Conservation (phyloP, 2,888 invertebrate species). For the Tribolium freemani region DNA sequence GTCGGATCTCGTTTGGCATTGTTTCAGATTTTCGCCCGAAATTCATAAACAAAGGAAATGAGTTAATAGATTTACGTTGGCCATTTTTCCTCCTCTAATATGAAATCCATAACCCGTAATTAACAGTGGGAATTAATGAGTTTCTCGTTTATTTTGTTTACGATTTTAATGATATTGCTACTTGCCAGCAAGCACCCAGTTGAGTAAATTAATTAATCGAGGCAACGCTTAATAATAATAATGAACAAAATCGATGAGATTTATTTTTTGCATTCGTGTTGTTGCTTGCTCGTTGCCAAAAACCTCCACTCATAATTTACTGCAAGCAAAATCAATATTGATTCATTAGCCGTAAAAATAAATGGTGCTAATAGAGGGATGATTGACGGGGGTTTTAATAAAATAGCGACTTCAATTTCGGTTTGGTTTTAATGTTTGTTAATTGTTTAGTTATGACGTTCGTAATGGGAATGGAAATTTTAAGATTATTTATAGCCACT, state of each 20-base stretch:
- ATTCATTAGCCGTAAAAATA: background rate
- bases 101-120: background rate
- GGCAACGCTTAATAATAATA: conserved; percentile 19
- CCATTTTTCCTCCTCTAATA: background rate
- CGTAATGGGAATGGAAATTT: background rate
- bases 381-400: background rate
- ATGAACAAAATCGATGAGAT: conserved; percentile 2
- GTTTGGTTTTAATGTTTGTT: background rate
- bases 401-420: no score
- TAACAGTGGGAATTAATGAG: background rate
- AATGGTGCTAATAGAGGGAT: background rate
- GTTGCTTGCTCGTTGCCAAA: background rate
- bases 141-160: background rate
- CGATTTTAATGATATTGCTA: background rate
- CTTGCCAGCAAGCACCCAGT: background rate
- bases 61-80: background rate
- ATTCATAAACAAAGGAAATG: background rate
- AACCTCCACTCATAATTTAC: conserved; percentile 2
- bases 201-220: conserved; percentile 19
- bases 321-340: background rate
- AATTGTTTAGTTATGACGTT: background rate
- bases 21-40: background rate
- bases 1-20: background rate
- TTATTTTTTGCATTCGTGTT: conserved; percentile 7
- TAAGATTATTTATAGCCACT: background rate